Percentiles rank a stretch among this genome's conserved stretches.
These are phyloP conservation scores for Cybosia mesomella DNA, from an alignment of 2,888 invertebrate genomes.

Conservation along the genomic window DNA sequence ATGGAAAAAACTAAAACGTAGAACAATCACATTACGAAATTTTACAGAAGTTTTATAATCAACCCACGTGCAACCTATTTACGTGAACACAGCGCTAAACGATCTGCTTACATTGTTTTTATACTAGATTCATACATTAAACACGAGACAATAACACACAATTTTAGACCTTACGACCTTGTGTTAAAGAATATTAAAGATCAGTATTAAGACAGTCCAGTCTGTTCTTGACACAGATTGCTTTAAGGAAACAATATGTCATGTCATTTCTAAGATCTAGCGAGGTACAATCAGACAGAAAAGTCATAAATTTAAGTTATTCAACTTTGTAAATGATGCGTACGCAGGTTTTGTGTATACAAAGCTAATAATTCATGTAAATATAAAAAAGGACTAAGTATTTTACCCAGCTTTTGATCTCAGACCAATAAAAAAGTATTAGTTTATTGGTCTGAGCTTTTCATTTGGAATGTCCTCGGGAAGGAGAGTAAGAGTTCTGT, in stretches of 20 bases:
- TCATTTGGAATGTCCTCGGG: too few relatives aligned
- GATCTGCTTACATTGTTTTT: constrained; percentile 59
- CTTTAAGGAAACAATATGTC: constrained; percentile 69
- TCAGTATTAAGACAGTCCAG: constrained; percentile 40
- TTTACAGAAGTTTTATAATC: constrained; percentile 50
- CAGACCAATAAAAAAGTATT: too few relatives aligned
- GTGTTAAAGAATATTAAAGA: constrained; percentile 35
- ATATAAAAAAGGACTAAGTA: not conserved
- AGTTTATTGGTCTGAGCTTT: too few relatives aligned
- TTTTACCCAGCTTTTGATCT: too few relatives aligned
- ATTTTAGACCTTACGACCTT: constrained; percentile 51
- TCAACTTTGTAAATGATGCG: constrained; percentile 16
- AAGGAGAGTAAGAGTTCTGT: too few relatives aligned
- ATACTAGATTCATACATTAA: constrained; percentile 65
- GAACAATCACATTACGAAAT: constrained; percentile 36
- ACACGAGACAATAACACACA: constrained; percentile 42
- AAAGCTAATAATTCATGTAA: not conserved
- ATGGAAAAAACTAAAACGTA: constrained; percentile 26
- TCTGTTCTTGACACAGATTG: constrained; percentile 78
- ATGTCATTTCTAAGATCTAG: constrained; percentile 62
- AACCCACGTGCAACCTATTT: constrained; percentile 72
- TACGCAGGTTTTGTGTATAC: not conserved
- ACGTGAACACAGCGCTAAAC: constrained; percentile 68
- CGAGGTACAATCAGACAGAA: constrained; percentile 31
- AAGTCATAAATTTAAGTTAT: constrained; percentile 16